Evolutionary conservation across 2,113 vertebrate genomes (phyloP).

Genomic region (Rhineura floridana): DNA sequence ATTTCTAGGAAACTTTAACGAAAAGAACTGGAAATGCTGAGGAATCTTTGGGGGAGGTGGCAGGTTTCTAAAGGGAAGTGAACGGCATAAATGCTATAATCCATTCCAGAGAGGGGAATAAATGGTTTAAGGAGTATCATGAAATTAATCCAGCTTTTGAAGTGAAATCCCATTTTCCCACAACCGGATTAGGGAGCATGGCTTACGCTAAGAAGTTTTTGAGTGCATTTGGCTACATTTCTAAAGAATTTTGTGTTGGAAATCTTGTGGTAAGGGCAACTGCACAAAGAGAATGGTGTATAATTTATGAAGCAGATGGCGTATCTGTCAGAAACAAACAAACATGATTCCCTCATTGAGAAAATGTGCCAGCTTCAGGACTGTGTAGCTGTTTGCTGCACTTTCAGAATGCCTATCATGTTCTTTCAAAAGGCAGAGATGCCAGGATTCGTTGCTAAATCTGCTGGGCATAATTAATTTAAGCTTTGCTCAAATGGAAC

Average conservation of each 20-base stretch:
- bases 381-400: not conserved
- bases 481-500: not conserved
- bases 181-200: not conserved
- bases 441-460: not conserved
- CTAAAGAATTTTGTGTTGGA: not conserved
- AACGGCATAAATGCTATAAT: constrained; percentile 2
- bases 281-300: not conserved
- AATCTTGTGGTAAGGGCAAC: not conserved
- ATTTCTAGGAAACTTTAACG: constrained; percentile 33
- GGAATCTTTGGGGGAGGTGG: not conserved
- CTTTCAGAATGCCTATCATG: not conserved
- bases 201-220: not conserved
- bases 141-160: not conserved
- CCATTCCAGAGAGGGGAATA: constrained; percentile 9
- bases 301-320: not conserved
- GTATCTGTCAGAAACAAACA: not conserved
- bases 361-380: not conserved
- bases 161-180: constrained; percentile 32
- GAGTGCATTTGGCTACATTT: not conserved
- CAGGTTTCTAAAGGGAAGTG: constrained; percentile 27
- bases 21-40: not conserved
- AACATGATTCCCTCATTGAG: not conserved
- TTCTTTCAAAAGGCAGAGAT: not conserved
- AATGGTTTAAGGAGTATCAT: not conserved
- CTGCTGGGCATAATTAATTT: not conserved